Percentiles rank a stretch among this genome's conserved stretches.
These are phyloP conservation scores for Recurvirostra avosetta DNA, from an alignment of 2,113 vertebrate species.

Conservation along the genomic window DNA sequence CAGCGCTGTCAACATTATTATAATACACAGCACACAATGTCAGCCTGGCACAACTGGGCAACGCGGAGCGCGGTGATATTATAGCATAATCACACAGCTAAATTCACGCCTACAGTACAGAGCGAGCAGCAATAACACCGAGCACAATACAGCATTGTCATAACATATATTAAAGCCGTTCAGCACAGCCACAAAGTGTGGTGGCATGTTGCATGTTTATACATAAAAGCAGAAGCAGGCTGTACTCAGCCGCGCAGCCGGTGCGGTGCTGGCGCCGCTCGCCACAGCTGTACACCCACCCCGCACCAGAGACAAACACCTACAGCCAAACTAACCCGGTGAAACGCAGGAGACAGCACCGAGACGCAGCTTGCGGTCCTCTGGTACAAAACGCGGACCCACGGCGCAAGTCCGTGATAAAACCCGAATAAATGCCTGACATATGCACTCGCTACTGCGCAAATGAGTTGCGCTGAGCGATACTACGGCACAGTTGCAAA, in stretches of 20 bases:
- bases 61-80: background rate
- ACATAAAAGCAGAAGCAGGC: background rate
- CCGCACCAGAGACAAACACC: background rate
- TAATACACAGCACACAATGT: background rate
- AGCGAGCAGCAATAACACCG: background rate
- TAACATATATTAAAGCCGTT: background rate
- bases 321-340: background rate
- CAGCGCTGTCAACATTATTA: background rate
- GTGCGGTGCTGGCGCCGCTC: background rate
- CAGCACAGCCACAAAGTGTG: background rate
- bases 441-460: background rate
- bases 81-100: background rate
- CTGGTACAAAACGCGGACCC: accelerated
- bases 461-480: background rate
- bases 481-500: background rate
- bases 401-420: background rate
- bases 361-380: background rate
- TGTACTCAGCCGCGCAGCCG: background rate
- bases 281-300: background rate
- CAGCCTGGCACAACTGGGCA: slow-evolving; percentile 24
- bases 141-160: background rate
- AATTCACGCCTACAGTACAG: background rate
- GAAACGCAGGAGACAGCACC: accelerated
- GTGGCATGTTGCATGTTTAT: background rate
- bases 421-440: background rate